phyloP scores from a whole-genome alignment of 2,797 vertebrate genomes.

The Selene dorsalis region DNA sequence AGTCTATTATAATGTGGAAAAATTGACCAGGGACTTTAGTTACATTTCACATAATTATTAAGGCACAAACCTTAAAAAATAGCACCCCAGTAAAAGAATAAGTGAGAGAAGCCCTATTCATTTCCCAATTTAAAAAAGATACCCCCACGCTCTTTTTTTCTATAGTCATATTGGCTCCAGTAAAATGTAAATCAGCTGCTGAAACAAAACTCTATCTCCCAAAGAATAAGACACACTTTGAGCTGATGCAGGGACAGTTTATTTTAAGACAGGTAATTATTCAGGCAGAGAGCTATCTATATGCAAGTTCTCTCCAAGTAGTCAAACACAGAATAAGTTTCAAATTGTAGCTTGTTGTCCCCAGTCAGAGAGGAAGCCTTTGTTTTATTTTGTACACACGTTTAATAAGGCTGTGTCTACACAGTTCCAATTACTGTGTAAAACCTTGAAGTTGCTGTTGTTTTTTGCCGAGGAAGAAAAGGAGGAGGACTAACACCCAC shows the following conservation, averaged over 20 bases:
- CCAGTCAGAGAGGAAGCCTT: not conserved
- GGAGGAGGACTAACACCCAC: slow-evolving; percentile 4
- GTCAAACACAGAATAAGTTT: slow-evolving; percentile 3
- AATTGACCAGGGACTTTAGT: slow-evolving; percentile 13
- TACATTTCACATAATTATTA: slow-evolving; percentile 38
- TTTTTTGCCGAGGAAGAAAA: not conserved
- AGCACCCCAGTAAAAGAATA: slow-evolving; percentile 7
- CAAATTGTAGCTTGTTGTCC: slow-evolving; percentile 12
- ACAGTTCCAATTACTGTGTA: slow-evolving; percentile 1
- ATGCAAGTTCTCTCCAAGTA: slow-evolving; percentile 13
- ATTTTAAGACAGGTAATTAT: slow-evolving; percentile 29
- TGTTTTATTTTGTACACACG: not conserved
- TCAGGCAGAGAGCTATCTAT: not conserved
- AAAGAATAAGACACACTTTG: slow-evolving; percentile 31
- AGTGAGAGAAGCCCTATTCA: slow-evolving; percentile 7
- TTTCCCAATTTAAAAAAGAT: slow-evolving; percentile 1
- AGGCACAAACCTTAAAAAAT: slow-evolving; percentile 21
- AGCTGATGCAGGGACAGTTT: slow-evolving; percentile 15
- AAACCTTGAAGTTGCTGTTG: not conserved
- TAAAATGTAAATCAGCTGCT: slow-evolving; percentile 23
- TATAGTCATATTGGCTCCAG: slow-evolving; percentile 19
- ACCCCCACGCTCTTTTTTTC: not conserved
- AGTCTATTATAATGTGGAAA: slow-evolving; percentile 30
- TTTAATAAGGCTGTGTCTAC: not conserved
- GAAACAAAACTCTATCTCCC: slow-evolving; percentile 22